Evolutionary conservation across 2,113 vertebrate genomes (phyloP).

Genomic region (Phaethornis superciliosus): DNA sequence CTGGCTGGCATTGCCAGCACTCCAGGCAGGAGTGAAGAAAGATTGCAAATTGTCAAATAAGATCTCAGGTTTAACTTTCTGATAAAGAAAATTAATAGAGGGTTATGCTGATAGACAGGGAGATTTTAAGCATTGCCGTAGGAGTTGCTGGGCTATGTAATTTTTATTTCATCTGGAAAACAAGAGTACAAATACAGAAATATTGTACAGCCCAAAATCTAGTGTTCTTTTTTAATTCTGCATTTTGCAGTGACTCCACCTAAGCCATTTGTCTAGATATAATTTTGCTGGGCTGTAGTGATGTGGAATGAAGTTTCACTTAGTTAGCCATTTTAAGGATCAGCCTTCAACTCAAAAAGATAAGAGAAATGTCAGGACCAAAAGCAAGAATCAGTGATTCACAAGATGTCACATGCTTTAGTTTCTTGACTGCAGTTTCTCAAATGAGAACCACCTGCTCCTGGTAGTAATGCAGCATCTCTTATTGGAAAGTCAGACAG

Average conservation of each 20-base stretch:
- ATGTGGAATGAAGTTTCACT: neutral
- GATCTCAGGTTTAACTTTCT: neutral
- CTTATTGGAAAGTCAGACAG: constrained; percentile 20
- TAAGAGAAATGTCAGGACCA: constrained; percentile 27
- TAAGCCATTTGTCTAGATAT: constrained; percentile 12
- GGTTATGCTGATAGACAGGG: neutral
- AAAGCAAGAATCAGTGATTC: constrained; percentile 38
- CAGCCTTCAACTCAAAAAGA: constrained; percentile 15
- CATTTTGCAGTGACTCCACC: constrained; percentile 22
- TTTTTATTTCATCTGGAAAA: constrained; percentile 24
- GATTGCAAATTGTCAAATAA: neutral
- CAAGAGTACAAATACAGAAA: neutral
- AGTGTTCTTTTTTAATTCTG: neutral
- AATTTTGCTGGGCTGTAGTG: neutral
- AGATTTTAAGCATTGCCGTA: neutral
- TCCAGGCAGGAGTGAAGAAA: neutral
- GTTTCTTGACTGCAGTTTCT: constrained; percentile 39
- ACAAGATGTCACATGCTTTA: constrained; percentile 34
- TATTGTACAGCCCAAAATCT: neutral
- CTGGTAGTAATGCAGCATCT: constrained; percentile 7
- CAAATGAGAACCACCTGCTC: constrained; percentile 56
- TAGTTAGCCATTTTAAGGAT: constrained; percentile 26
- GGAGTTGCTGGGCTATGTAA: neutral
- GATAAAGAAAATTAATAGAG: neutral
- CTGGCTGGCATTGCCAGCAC: neutral